These are phyloP conservation scores for Mythimna ferrago DNA, from an alignment of 2,888 invertebrate species.

Conservation along the genomic window DNA sequence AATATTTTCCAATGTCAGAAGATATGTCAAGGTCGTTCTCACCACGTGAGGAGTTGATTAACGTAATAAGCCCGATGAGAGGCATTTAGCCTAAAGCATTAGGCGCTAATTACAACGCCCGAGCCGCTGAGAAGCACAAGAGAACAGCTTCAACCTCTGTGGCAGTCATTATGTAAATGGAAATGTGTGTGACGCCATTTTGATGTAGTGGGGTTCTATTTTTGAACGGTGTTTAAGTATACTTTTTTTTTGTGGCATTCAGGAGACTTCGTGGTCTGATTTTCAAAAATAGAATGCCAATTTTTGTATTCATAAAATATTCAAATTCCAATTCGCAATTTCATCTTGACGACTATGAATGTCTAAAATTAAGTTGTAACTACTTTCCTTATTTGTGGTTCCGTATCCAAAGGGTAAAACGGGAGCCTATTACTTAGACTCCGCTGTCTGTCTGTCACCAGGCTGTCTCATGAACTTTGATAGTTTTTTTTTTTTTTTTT, in stretches of 20 bases:
- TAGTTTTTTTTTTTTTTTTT: too few species aligned
- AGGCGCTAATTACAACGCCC: constrained; percentile 4
- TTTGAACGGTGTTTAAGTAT: background rate
- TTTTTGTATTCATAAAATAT: too few species aligned
- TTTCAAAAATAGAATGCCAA: background rate
- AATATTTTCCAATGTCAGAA: background rate
- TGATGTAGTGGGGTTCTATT: background rate
- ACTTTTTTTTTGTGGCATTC: background rate
- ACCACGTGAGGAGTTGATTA: background rate
- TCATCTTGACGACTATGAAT: too few species aligned
- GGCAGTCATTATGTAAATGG: background rate
- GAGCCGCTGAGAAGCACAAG: background rate
- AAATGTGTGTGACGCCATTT: background rate
- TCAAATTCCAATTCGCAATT: too few species aligned
- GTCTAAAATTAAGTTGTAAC: too few species aligned
- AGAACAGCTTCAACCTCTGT: background rate
- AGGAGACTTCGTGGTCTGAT: background rate
- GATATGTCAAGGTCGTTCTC: background rate
- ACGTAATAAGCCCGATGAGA: constrained; percentile 9
- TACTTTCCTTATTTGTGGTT: too few species aligned
- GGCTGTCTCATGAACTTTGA: too few species aligned
- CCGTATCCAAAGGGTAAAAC: too few species aligned
- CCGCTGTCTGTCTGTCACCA: too few species aligned
- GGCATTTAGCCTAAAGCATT: constrained; percentile 8
- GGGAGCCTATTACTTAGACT: too few species aligned